These are phyloP conservation scores for Aptenodytes patagonicus DNA, from an alignment of 2,113 vertebrate species.

Conservation along the genomic window DNA sequence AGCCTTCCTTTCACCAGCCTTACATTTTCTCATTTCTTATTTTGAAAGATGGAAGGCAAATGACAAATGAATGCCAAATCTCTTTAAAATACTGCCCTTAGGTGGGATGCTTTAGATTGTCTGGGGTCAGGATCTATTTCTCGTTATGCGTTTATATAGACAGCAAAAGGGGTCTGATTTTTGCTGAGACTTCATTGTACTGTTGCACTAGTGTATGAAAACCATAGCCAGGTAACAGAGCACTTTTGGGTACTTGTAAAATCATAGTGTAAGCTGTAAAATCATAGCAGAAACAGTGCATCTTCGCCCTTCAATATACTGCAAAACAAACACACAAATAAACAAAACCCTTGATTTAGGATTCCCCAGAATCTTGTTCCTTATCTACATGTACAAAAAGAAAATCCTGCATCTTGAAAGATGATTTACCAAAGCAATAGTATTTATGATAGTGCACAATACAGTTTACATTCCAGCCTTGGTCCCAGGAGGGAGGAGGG, in stretches of 20 bases:
- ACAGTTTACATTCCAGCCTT: neutral
- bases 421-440: neutral
- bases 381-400: neutral
- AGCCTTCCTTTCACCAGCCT: conserved; percentile 13
- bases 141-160: neutral
- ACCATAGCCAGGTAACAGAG: neutral
- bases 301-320: neutral
- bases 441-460: neutral
- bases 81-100: neutral
- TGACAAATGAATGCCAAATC: neutral
- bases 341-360: neutral
- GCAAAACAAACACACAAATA: neutral
- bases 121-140: neutral
- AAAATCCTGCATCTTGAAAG: neutral
- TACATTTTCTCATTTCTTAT: neutral
- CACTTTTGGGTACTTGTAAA: neutral
- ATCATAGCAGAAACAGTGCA: neutral
- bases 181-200: neutral
- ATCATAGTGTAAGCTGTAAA: neutral
- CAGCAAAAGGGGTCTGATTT: neutral
- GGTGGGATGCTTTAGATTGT: neutral
- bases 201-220: neutral
- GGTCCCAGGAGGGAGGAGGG: neutral
- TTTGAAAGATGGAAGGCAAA: neutral
- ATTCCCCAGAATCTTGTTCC: neutral